Evolutionary conservation across 2,888 invertebrate species (phyloP).

Genomic region (Dryocosmus kuriphilus): DNA sequence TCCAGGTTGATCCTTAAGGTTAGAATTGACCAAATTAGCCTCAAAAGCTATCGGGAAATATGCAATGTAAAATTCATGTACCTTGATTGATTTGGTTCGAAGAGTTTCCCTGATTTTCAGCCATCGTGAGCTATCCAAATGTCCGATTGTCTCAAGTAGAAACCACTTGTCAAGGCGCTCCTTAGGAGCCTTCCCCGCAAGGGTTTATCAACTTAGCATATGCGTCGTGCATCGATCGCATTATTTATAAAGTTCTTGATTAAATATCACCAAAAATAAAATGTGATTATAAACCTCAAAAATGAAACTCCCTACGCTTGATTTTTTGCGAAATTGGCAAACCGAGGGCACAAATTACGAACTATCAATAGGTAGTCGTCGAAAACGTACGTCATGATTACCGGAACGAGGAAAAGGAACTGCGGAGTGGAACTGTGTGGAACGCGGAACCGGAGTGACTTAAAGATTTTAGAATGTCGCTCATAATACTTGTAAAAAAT

Average conservation of each 20-base stretch:
- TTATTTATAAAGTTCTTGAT: constrained; percentile 47
- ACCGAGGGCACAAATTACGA: not conserved
- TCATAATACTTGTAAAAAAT: no score
- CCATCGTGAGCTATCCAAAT: constrained; percentile 79
- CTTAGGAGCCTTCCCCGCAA: constrained; percentile 71
- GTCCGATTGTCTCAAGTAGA: constrained; percentile 39
- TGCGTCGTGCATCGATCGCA: constrained; percentile 63
- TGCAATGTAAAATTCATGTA: constrained; percentile 47
- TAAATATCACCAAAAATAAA: constrained; percentile 10
- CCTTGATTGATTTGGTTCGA: constrained; percentile 81
- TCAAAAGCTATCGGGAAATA: not conserved
- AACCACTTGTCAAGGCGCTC: constrained; percentile 49
- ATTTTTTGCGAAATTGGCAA: not conserved
- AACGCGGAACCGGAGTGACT: not conserved
- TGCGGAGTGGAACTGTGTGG: not conserved
- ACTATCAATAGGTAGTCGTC: not conserved
- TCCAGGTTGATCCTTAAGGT: constrained; percentile 15
- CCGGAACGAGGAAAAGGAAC: not conserved
- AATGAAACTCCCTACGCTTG: not conserved
- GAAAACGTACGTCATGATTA: not conserved
- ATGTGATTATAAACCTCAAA: not conserved
- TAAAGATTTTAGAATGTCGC: no score
- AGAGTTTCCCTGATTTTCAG: constrained; percentile 86
- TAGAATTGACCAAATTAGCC: constrained; percentile 1
- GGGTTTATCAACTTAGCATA: constrained; percentile 68